A percentile compares a stretch with the other conserved stretches of the same genome.
These are phyloP conservation scores for Pollimyrus isidori DNA, from an alignment of 2,113 vertebrate genomes.

Conservation along the genomic window DNA sequence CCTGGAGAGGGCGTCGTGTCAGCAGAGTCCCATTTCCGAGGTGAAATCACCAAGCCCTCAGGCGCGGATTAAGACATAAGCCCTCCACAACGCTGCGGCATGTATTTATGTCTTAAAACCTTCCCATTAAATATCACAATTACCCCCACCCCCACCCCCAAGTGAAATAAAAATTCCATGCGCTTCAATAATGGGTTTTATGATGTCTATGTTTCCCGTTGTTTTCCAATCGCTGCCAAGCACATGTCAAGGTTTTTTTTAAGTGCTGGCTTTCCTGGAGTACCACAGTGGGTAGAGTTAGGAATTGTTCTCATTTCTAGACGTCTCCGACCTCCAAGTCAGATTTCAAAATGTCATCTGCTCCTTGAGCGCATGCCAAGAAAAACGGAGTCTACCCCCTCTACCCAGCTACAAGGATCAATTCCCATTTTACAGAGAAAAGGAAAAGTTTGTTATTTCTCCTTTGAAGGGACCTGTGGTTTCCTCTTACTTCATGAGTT, in stretches of 20 bases:
- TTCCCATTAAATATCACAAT: not conserved
- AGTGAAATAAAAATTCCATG: not conserved
- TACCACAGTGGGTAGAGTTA: constrained; percentile 28
- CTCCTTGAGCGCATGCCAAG: constrained; percentile 52
- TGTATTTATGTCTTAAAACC: not conserved
- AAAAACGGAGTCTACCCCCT: constrained; percentile 46
- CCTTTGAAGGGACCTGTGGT: constrained; percentile 54
- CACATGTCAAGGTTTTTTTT: constrained; percentile 4
- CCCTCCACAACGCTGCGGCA: not conserved
- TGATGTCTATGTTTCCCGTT: not conserved
- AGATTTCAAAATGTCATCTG: constrained; percentile 50
- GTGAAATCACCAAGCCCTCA: not conserved
- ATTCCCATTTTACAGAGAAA: constrained; percentile 53
- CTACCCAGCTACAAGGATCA: constrained; percentile 48
- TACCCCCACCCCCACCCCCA: not conserved
- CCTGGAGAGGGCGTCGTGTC: not conserved
- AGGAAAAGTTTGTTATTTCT: constrained; percentile 57
- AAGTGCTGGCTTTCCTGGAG: not conserved
- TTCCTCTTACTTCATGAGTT: constrained; percentile 50
- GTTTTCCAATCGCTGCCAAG: not conserved
- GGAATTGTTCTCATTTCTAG: constrained; percentile 36
- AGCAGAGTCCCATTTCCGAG: not conserved
- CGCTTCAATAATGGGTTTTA: constrained; percentile 6
- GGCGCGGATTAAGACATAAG: not conserved
- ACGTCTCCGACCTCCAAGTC: constrained; percentile 41